These are phyloP conservation scores for Poicephalus meyeri DNA, from an alignment of 2,113 vertebrate genomes.

Conservation along the genomic window DNA sequence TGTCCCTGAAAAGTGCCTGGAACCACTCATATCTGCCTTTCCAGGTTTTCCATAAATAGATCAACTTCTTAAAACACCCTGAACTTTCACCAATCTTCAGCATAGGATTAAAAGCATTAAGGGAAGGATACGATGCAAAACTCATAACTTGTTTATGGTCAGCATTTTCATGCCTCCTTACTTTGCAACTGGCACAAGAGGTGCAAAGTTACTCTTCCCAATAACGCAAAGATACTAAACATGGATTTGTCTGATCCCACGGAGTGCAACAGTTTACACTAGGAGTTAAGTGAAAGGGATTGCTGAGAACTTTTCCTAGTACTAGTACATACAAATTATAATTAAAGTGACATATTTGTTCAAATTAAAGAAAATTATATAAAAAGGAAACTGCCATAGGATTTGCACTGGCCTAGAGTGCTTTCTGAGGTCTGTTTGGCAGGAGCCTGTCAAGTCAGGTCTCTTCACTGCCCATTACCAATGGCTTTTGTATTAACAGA, in stretches of 20 bases:
- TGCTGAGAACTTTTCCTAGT: not conserved
- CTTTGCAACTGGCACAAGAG: not conserved
- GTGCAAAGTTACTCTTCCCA: not conserved
- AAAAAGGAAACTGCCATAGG: not conserved
- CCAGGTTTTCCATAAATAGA: not conserved
- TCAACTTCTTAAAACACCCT: not conserved
- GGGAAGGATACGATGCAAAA: not conserved
- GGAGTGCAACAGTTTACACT: not conserved
- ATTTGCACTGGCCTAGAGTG: not conserved
- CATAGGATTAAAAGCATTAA: not conserved
- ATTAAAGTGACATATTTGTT: not conserved
- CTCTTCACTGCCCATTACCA: not conserved
- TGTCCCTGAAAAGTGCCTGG: not conserved
- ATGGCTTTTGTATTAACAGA: not conserved
- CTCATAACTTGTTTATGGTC: not conserved
- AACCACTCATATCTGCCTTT: not conserved
- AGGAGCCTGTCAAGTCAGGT: not conserved
- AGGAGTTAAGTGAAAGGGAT: not conserved
- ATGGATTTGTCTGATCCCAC: not conserved
- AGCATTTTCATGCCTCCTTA: not conserved
- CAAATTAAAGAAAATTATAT: not conserved
- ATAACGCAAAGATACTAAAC: not conserved
- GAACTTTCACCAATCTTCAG: not conserved
- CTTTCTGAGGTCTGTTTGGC: not conserved
- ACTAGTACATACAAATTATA: not conserved